phyloP scores from a whole-genome alignment of 2,797 vertebrate genomes.

The Phalloptychus januarius region DNA sequence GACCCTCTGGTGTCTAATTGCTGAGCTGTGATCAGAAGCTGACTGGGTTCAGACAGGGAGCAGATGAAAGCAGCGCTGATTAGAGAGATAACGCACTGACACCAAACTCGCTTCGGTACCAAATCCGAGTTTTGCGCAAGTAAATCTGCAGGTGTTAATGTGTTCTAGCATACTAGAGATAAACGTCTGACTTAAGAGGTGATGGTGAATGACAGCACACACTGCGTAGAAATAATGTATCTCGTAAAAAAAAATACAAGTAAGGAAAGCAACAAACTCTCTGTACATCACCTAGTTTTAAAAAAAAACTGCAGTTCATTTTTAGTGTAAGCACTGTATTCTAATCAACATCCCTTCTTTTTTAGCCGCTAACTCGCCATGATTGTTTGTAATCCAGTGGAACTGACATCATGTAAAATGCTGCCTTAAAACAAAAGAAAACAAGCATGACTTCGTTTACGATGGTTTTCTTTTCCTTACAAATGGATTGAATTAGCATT shows the following conservation, averaged over 20 bases:
- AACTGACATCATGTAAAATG: background rate
- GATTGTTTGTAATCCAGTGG: background rate
- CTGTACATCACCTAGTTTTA: background rate
- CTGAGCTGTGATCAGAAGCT: slow-evolving; percentile 1
- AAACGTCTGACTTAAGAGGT: background rate
- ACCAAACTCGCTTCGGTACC: background rate
- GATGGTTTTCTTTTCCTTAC: background rate
- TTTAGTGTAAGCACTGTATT: background rate
- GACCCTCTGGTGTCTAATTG: slow-evolving; percentile 7
- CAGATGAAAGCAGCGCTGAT: slow-evolving; percentile 2
- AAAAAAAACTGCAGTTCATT: background rate
- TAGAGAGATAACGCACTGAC: background rate
- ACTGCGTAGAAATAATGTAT: background rate
- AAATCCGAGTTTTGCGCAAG: background rate
- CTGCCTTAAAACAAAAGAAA: background rate
- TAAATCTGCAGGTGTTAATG: no score
- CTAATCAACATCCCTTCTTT: background rate
- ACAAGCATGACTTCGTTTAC: background rate
- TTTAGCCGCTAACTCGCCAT: background rate
- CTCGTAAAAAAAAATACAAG: background rate
- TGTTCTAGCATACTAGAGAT: background rate
- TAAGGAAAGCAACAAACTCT: background rate
- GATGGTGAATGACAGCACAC: background rate
- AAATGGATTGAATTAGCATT: background rate
- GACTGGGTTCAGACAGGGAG: background rate